Base-by-base conservation (phyloP, 1,140 invertebrate genomes). In the Anastatus disparis region DNA sequence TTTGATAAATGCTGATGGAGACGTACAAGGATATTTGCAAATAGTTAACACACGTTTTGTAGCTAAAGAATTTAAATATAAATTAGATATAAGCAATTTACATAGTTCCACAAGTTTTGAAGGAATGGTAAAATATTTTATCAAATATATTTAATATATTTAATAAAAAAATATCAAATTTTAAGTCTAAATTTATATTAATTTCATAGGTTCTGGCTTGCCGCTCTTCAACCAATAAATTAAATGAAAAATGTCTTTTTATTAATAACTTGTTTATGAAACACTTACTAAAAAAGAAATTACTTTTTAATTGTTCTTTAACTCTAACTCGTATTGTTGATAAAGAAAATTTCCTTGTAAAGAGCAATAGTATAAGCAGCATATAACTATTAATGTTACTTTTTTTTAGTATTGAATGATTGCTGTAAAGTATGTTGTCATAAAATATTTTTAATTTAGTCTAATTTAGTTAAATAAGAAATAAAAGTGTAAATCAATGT, bases 41-140 rank as follows among this genome's bases (percentile, higher is more conserved):
- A 77, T 82, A 35, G 70, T 78, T 0, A 79, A 79, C 55, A 75
- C 69, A 0, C 64, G 38, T 10, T 31, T 24, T 4, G 46, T 76
- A 2, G 75, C 73, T 1, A 76, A 75, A 15, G 26, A 75, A 24
- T 82, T 80, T 66, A 50, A n/a, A 1, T 81, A 78, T 40, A 50
- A 67, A 40, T 52, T 82, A 15, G 65, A 78, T 65, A 42, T 80
- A 6, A 63, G 29, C 7, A 70, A 69, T 0, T 12, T 24, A 9
- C 8, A 75, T 3, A 63, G 29, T 9, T 22, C 10, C n/a, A 52
- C 15, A 9, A 67, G 20, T 6, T 77, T 70, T 31, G 71, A 59
- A 10, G 74, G 75, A 22, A 48, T 24, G 15, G 77, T 78, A 64
- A 74, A 63, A 31, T 35, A 44, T 59, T 61, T 55, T 55, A 2